Base-by-base conservation (phyloP, 2,888 invertebrate genomes). In the Metopia argyrocephala region DNA sequence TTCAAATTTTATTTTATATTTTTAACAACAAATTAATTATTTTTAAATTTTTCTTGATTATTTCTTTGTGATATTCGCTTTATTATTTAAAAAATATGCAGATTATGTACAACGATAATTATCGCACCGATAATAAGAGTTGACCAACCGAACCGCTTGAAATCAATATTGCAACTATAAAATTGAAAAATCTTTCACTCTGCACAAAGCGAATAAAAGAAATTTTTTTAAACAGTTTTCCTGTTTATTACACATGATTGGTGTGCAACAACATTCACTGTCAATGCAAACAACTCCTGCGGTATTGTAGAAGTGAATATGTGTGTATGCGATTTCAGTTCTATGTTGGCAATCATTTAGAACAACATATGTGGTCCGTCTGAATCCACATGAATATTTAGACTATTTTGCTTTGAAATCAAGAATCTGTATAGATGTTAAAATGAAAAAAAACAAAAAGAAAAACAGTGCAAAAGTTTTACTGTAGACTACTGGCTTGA, bases 111-210 rank as follows among this genome's bases (percentile, higher is more conserved):
- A 38, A n/a, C 21, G 45, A 54, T 12, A n/a, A 38, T 45, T 27
- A 52, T n/a, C 59, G n/a, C 48, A 71, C 52, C 48, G 54, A 38
- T 70, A 59, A 21, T 61, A 56, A 54, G 65, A 74, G 52, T 56
- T 70, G 78, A 78, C 56, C 83, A 82, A 83, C 88, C 88, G 86
- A 83, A 84, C 85, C 88, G 84, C 84, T 85, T 85, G 85, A 86
- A 84, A 87, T 84, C 87, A 88, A 86, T 86, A 86, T 83, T 84
- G 84, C 85, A 85, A 88, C 87, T 88, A 86, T 85, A 84, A 84
- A 79, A 83, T 84, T 83, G 83, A 79, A 84, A 83, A 86, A 86
- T 85, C 83, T 78, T 83, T 78, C 78, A 62, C 83, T 70, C 68
- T 68, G 74, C 45, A 82, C 79, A 69, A 70, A 78, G 78, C 54